Percentiles rank a stretch among this genome's conserved stretches.
phyloP scores from a whole-genome alignment of 2,888 invertebrate genomes.

The Noctua janthina region DNA sequence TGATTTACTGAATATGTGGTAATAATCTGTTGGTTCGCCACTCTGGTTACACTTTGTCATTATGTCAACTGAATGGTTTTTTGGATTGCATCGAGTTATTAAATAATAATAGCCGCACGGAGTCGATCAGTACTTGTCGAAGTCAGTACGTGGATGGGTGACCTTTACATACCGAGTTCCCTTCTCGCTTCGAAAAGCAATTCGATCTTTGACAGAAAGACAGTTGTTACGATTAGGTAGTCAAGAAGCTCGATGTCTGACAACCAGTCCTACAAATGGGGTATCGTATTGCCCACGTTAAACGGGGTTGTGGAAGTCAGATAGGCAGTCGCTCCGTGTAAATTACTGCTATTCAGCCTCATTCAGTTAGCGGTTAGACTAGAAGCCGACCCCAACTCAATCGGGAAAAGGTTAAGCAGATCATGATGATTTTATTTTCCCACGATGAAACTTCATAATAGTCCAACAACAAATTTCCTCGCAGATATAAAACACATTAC shows the following conservation, averaged over 20 bases:
- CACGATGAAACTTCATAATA: neutral
- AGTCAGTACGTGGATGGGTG: too few species aligned
- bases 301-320: neutral
- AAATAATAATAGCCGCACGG: neutral
- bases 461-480: neutral
- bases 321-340: neutral
- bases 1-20: too few species aligned
- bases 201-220: neutral
- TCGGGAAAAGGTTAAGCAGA: neutral
- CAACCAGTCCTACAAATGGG: neutral
- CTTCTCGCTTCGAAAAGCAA: neutral
- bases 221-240: neutral
- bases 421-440: neutral
- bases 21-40: neutral
- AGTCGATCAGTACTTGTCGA: neutral
- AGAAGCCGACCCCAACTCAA: neutral
- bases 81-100: neutral
- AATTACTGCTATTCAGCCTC: neutral
- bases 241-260: neutral
- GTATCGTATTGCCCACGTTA: neutral
- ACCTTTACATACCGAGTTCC: neutral
- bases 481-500: neutral
- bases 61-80: neutral
- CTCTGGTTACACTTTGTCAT: neutral
- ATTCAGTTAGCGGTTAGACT: neutral